Evolutionary conservation across 2,888 invertebrate genomes (phyloP), one percentile per base, ranked within the genome.

Genomic region (Coleophora flavipennella): DNA sequence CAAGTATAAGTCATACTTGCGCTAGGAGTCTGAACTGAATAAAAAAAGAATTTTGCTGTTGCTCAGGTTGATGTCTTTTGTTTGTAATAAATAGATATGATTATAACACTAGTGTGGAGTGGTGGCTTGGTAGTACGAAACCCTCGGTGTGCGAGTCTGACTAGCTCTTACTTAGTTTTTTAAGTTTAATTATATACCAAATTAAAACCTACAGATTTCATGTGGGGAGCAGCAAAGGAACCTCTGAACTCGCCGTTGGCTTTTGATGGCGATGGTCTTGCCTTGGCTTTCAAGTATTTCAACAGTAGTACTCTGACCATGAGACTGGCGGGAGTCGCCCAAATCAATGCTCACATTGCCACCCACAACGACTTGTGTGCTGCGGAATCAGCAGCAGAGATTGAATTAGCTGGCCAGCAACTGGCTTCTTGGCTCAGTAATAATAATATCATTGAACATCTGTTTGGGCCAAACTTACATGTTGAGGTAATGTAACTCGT

Each of bases 401-500:
- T 93, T 0, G 96, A 96, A 62, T 84, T 92, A 25, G 91, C 94
- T 27, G 95, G 94, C 0, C 91, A 93, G 50, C 91, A 90, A 51
- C 87, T 97, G 51, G 95, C 95, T 0, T 89, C 92, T 50, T 97
- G 97, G 97, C 83, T 97, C 13, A 91, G 94, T 0, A 90, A 89
- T 49, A 93, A 95, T 70, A 94, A 93, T 67, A 95, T 97, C 46
- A 93, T 97, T 51, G 92, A 95, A 56, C 96, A 97, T 67, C 90
- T 97, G 43, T 97, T 97, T 83, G 97, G 97, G n/a, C 97, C 97
- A 26, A 97, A 97, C 85, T 86, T 97, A 51, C 97, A 97, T 79
- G 96, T 96, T 31, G 97, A 97, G 89, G 93, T 93, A 63, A 49
- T 58, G 20, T 20, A 6, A 20, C 20, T 20, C 48, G 8, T 40